Evolutionary conservation across 2,888 invertebrate species (phyloP), one percentile per base, ranked within the genome.

Genomic region (Herminia tarsipennalis): DNA sequence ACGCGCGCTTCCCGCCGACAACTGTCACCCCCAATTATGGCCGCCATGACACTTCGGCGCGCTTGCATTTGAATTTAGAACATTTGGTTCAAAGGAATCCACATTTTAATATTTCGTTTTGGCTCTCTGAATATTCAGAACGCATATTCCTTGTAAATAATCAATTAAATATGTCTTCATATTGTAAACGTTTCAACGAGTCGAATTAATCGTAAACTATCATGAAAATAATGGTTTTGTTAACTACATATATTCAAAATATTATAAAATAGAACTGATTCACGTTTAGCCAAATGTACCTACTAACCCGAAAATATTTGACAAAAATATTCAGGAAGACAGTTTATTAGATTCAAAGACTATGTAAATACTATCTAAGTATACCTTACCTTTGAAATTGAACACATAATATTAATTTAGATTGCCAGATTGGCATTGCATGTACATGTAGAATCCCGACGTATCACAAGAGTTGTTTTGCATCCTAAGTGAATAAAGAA

Each of bases 1-100:
- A 64, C 63, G 70, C 48, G 46, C 41, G 48, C 34, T 32, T 50
- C 72, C 72, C 79, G 76, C 76, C 76, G 77, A 74, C 80, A 83
- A 83, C 88, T 89, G 89, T 90, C 89, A 86, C 60, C 81, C 74
- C 74, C 86, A 88, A 90, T 89, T 89, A 90, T 81, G 84, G 82
- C 79, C 58, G 81, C 81, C 82, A 81, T 80, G 88, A 88, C 79
- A 86, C 80, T 81, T 86, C 76, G 64, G 82, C 84, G 86, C 87
- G 81, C 63, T 84, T 83, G 87, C 80, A 81, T 83, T 86, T 82
- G 81, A 83, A 86, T 86, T 75, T 85, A 85, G 85, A 86, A 83
- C 75, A 69, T 71, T 76, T 65, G 58, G 63, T 67, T 70, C 67
- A 69, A 70, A 68, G 69, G 71, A 73, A 74, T 68, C 52, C 59